Percentiles rank a stretch among this genome's conserved stretches.
phyloP scores from a whole-genome alignment of 92 coral and sea anemone species.

The Palythoa heliodiscus region DNA sequence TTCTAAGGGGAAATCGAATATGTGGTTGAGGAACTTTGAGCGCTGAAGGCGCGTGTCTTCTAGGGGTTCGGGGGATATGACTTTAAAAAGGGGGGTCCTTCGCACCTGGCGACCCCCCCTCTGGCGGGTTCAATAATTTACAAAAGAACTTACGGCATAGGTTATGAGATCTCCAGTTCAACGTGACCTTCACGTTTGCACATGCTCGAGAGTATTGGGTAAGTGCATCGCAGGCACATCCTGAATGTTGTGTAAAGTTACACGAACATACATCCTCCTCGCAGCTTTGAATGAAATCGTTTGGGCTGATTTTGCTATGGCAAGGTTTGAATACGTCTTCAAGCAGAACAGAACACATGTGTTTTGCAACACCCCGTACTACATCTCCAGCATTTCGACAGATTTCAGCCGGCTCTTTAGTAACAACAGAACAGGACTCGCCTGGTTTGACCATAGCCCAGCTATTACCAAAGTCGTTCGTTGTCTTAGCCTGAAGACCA shows the following conservation, averaged over 20 bases:
- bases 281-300: slow-evolving; percentile 60
- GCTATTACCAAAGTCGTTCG: slow-evolving; percentile 70
- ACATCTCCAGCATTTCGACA: slow-evolving; percentile 55
- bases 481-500: slow-evolving; percentile 54
- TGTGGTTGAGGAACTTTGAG: no score
- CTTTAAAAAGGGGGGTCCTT: no score
- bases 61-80: no score
- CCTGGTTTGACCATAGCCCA: slow-evolving; percentile 64
- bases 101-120: no score
- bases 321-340: slow-evolving; percentile 59
- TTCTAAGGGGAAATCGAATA: no score
- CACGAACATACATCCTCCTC: slow-evolving; percentile 77
- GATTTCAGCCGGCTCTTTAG: slow-evolving; percentile 40
- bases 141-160: slow-evolving; percentile 74
- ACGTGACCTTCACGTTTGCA: slow-evolving; percentile 65
- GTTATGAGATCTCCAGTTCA: slow-evolving; percentile 67
- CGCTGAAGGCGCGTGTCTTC: no score
- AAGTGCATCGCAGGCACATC: slow-evolving; percentile 72
- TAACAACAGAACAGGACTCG: slow-evolving; percentile 56
- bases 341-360: slow-evolving; percentile 64
- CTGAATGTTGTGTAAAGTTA: slow-evolving; percentile 71
- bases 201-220: slow-evolving; percentile 87
- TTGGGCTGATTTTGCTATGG: slow-evolving; percentile 61
- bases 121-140: background rate
- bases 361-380: slow-evolving; percentile 48